Base-by-base conservation (phyloP, 2,888 invertebrate species). In the Imbricaverruca yamaguchii region DNA sequence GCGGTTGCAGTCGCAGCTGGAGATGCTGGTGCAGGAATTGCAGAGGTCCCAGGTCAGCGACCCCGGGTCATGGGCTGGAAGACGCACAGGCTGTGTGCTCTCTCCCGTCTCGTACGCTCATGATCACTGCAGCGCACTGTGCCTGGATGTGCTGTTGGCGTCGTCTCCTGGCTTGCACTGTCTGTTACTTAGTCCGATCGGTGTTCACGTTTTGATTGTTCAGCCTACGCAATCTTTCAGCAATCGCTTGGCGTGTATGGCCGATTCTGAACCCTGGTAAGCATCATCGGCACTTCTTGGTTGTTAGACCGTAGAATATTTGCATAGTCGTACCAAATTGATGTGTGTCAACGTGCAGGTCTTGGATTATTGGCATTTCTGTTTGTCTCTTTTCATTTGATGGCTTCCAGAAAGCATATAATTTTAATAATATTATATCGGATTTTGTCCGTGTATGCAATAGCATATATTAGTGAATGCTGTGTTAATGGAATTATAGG, bases 1-100 rank as follows among this genome's bases (percentile, higher is more conserved):
- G 88, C 91, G 96, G 84, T 92, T 95, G 89, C 95, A 95, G 89
- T 91, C 94, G 84, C 96, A 96, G 88, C 90, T 96, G 86, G 96
- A 96, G 89, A 93, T 95, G 92, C 91, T 96, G 85, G 95, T 95
- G 83, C 93, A 94, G 88, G 96, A 96, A 88, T 90, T 96, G 88
- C 94, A 96, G 88, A 93, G 93, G 90, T 94, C 93, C 89, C 96
- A 96, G 94, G 96, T 96, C 83, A 84, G 84, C 53, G 53, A 55
- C 74, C 53, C 10, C 74, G 8, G 55, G 7, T 23, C 15, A 39
- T 69, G 23, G 12, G 69, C 15, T 10, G 39, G 55, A 67, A 25
- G 12, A n/a, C 1, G 67, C 67, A 21, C 12, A n/a, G 63, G 21
- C 63, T 63, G 63, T 63, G 63, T 63, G n/a, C n/a, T 63, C n/a